A percentile compares a stretch with the other conserved stretches of the same genome.
Conservation (phyloP, 2,113 vertebrate species). For the Nipponia nippon region DNA sequence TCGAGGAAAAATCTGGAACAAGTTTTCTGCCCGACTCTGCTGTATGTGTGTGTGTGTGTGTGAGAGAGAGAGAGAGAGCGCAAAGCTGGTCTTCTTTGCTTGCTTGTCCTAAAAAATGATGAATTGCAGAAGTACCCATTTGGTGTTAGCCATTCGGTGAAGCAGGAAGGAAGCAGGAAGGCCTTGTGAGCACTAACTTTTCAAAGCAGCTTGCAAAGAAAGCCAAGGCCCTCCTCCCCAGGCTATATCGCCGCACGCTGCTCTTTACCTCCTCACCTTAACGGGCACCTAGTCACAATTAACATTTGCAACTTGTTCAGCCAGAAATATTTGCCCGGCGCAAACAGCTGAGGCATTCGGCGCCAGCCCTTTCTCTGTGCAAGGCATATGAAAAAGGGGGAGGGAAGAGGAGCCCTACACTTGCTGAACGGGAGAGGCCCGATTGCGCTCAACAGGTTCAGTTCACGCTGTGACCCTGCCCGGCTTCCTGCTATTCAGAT, state of each 20-base stretch:
- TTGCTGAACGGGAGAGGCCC: slow-evolving; percentile 68
- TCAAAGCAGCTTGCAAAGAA: slow-evolving; percentile 36
- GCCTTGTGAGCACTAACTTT: slow-evolving; percentile 42
- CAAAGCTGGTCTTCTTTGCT: neutral
- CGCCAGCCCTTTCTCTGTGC: neutral
- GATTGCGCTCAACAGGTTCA: slow-evolving; percentile 71
- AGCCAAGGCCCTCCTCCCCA: neutral
- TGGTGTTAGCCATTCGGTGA: slow-evolving; percentile 34
- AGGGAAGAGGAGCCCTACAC: slow-evolving; percentile 19
- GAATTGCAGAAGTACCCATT: slow-evolving; percentile 62
- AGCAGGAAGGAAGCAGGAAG: slow-evolving; percentile 54
- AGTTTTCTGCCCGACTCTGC: neutral
- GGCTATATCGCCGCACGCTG: neutral
- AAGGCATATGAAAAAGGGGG: neutral
- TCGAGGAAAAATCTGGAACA: neutral
- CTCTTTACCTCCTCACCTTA: neutral
- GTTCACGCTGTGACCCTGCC: slow-evolving; percentile 75
- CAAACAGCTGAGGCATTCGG: slow-evolving; percentile 54
- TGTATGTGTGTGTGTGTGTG: neutral
- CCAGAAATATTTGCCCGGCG: slow-evolving; percentile 32
- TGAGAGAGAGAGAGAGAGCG: no score
- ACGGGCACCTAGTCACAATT: neutral
- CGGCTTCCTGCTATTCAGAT: slow-evolving; percentile 77
- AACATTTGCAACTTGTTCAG: slow-evolving; percentile 35
- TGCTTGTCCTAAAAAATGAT: neutral